Base-by-base conservation (phyloP, 1,140 invertebrate species). In the Camponotus floridanus region DNA sequence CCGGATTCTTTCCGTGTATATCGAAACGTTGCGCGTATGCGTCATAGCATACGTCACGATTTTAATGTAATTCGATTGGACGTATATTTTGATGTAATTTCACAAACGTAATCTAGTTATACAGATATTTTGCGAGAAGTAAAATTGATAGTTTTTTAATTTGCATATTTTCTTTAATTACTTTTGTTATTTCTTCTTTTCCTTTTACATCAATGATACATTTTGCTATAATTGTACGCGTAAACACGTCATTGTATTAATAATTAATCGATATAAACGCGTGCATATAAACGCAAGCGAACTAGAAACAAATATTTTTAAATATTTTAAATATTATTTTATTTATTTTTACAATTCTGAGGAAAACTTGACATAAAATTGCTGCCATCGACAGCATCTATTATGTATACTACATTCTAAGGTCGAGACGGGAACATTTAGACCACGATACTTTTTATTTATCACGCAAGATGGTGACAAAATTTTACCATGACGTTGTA, bases 51-150 rank as follows among this genome's bases (percentile, higher is more conserved):
- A 78, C 33, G 33, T 80, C 64, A 80, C 18, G 64, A 73, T 71
- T 81, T 81, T 71, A 71, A 45, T 80, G 36, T 71, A 81, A 81
- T 81, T 74, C 55, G 26, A 26, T 73, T n/a, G 79, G 13, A 81
- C 39, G 67, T 71, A 9, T 73, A 81, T 73, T 57, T 61, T 39
- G 79, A 61, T 73, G 57, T 48, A 83, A 83, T n/a, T 51, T 83
- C 26, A 26, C 31, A 18, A 15, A 62, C 4, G 9, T 36, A 74
- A 70, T n/a, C 36, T 36, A 26, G 13, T 39, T 45, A 74, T 4
- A 61, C 62, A 36, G 26, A 45, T 36, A 39, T 6, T 39, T 39
- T n/a, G 51, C 7, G 8, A 73, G 13, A 18, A 61, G 42, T 55
- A 26, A 45, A 61, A 59, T 74, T 73, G 26, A 73, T 73, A 39